These are phyloP conservation scores for Drosophila testacea DNA, from an alignment of 2,888 invertebrate genomes.

Conservation along the genomic window DNA sequence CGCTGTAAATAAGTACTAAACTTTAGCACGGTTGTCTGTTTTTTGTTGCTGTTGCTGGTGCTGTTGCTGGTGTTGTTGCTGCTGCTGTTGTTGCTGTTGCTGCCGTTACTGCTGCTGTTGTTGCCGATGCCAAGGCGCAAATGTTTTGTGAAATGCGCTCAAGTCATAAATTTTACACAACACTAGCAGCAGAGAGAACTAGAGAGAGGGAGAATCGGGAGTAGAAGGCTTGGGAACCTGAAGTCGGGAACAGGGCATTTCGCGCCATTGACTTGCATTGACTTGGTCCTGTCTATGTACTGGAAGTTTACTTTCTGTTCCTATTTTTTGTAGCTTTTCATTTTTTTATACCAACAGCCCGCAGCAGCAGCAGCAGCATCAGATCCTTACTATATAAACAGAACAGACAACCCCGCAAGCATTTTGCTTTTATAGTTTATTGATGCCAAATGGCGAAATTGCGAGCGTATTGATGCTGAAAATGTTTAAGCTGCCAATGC, in stretches of 20 bases:
- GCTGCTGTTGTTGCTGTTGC: constrained; percentile 36
- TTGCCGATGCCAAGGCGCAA: constrained; percentile 66
- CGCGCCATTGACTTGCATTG: constrained; percentile 74
- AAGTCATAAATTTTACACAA: constrained; percentile 77
- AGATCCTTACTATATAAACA: constrained; percentile 47
- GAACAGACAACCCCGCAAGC: constrained; percentile 66
- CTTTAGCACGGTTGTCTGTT: constrained; percentile 68
- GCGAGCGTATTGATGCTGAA: constrained; percentile 72
- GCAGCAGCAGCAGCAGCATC: constrained; percentile 52
- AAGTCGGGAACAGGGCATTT: constrained; percentile 12
- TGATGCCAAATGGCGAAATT: constrained; percentile 73
- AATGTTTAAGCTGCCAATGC: constrained; percentile 64
- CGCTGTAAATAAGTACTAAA: constrained; percentile 75
- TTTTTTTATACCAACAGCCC: constrained; percentile 21
- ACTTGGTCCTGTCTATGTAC: constrained; percentile 70
- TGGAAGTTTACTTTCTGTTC: constrained; percentile 60
- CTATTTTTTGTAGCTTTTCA: constrained; percentile 19
- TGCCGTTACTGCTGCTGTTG: constrained; percentile 28
- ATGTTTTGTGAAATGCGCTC: constrained; percentile 79
- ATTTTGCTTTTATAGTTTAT: constrained; percentile 79
- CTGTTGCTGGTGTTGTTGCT: constrained; percentile 13
- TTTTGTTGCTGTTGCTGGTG: constrained; percentile 34
- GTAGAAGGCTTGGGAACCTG: background rate
- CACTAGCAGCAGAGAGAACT: constrained; percentile 39
- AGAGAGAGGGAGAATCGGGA: background rate